Evolutionary conservation across 2,113 vertebrate genomes (phyloP), one percentile per base, ranked within the genome.

Genomic region (Platycercus adscitus): DNA sequence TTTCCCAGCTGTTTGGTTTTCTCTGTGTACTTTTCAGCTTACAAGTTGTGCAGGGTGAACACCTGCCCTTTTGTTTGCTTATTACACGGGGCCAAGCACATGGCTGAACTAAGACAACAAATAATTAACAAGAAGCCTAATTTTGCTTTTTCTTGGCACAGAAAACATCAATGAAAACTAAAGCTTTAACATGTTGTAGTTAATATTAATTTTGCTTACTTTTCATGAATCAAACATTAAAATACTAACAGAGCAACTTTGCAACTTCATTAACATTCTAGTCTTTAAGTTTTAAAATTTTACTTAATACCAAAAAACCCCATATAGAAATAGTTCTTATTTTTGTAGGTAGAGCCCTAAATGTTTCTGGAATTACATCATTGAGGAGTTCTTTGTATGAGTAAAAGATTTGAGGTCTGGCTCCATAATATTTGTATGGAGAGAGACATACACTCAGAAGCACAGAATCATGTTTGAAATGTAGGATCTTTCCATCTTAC

Each of bases 1-100:
- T 29, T 76, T 79, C 31, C 44, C 73, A 94, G 61, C 52, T 96
- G 72, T 76, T 92, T 86, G 37, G 28, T 94, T 86, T 95, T 88
- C 88, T 83, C 35, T 17, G 2, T 21, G 33, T 81, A 63, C 33
- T 77, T 79, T 88, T 73, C 78, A 81, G 56, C 9, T 85, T 89
- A 75, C 19, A 88, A 72, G 21, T 11, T 86, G 28, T 78, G 28
- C 52, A 70, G 60, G 72, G 41, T 91, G 64, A 93, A 92, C 75
- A 75, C 25, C 47, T 91, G 65, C 20, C 20, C 26, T 81, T 80
- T 93, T 81, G 33, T 78, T 86, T 92, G 64, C 72, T 81, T 91
- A 73, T 73, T 78, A 76, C 17, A 86, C 0, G 1, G 11, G 81
- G 61, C 28, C 37, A 83, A 78, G 81, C 56, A 64, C 58, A 81